Base-by-base conservation (phyloP, 2,797 vertebrate genomes). In the Chaetodon trifasciatus region DNA sequence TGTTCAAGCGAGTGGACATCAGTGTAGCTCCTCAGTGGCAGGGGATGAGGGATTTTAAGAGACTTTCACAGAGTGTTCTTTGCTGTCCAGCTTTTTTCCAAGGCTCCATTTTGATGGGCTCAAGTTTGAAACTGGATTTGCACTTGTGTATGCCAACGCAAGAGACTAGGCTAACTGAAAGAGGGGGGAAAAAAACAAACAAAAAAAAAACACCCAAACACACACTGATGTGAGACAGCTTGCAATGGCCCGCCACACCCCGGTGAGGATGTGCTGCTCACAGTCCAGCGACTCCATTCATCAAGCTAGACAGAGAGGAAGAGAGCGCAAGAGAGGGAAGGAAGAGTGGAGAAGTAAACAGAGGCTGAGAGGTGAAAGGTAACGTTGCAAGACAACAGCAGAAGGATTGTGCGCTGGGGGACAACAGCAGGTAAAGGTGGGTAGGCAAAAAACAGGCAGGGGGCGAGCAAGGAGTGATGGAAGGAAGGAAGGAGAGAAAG, bases 281-380 rank as follows among this genome's bases (percentile, higher is more conserved):
- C 92, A 93, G 92, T 92, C 92, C 91, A 92, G 92, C 79, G 69
- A 88, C 82, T 93, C 90, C 93, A 94, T 94, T 95, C 93, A 95
- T 94, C 94, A 94, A 92, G 82, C 79, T 82, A 58, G 87, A 91
- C 89, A 91, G 89, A 87, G 72, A 89, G 83, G 78, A 79, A 64
- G 84, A 75, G 73, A 76, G 78, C 10, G 12, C 2, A 19, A n/a
- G 65, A n/a, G 72, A 80, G 71, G 67, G 70, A 61, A 61, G 64
- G 35, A 61, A 69, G 78, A 81, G 65, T 50, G 81, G 21, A 66
- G 82, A 81, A 76, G 91, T 88, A 94, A 93, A 92, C 87, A 91
- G 81, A 81, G 87, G 84, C 81, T 88, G 88, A 79, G 81, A 80
- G 90, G 88, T 88, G 90, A 92, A 86, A 92, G 89, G 87, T 80